phyloP scores from a whole-genome alignment of 1,140 invertebrate species.

The Lerema accius region DNA sequence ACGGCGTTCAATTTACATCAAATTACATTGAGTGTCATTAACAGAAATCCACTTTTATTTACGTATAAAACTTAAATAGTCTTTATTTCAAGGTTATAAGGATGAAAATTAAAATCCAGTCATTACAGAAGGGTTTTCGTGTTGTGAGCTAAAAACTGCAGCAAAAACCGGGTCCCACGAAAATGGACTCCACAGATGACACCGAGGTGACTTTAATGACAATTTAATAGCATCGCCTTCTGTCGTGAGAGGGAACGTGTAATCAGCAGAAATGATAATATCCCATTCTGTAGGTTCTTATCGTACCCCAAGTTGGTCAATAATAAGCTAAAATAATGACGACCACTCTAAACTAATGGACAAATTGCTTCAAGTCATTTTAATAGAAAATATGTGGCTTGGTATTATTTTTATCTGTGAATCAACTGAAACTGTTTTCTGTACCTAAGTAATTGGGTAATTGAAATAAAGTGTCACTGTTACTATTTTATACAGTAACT shows the following conservation, averaged over 20 bases:
- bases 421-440: too few relatives aligned
- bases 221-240: slow-evolving; percentile 79
- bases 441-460: too few relatives aligned
- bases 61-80: slow-evolving; percentile 16
- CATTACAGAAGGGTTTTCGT: slow-evolving; percentile 43
- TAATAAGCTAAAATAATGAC: neutral
- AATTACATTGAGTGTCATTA: slow-evolving; percentile 79
- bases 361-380: too few relatives aligned
- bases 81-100: slow-evolving; percentile 37
- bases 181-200: slow-evolving; percentile 76
- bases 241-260: slow-evolving; percentile 65
- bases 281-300: slow-evolving; percentile 43
- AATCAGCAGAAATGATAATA: slow-evolving; percentile 78
- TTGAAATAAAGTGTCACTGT: too few relatives aligned
- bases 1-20: slow-evolving; percentile 77
- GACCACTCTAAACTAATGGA: neutral
- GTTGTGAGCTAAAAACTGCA: slow-evolving; percentile 71
- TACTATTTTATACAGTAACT: too few relatives aligned
- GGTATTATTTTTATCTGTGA: too few relatives aligned
- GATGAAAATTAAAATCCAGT: slow-evolving; percentile 22
- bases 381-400: too few relatives aligned
- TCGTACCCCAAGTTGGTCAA: neutral
- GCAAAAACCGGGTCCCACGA: slow-evolving; percentile 75
- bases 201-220: slow-evolving; percentile 77
- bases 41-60: slow-evolving; percentile 55